phyloP scores from a whole-genome alignment of 2,797 vertebrate species.

The Sparus aurata region DNA sequence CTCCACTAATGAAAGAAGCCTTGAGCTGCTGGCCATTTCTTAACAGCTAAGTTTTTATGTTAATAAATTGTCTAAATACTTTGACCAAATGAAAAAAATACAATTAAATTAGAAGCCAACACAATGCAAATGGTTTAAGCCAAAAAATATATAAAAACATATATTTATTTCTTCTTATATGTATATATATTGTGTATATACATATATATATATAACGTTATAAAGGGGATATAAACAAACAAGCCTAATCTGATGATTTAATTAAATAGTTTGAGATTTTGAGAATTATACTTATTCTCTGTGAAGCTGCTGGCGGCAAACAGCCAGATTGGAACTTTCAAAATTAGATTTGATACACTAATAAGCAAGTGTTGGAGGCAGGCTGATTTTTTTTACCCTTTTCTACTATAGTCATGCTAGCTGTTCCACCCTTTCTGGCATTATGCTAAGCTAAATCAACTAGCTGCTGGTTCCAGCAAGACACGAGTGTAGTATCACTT shows the following conservation, averaged over 20 bases:
- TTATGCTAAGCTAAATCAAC: background rate
- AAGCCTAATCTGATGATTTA: background rate
- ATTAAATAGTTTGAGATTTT: background rate
- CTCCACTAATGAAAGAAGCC: no score
- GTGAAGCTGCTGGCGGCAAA: background rate
- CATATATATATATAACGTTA: no score
- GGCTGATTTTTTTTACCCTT: background rate
- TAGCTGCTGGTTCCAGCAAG: no score
- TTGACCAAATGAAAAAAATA: no score
- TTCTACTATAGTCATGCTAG: background rate
- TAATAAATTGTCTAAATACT: no score
- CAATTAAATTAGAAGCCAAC: background rate
- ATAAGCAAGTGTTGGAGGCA: background rate
- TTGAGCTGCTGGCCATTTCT: no score
- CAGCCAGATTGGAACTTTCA: background rate
- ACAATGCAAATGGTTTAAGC: no score
- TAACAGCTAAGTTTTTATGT: no score
- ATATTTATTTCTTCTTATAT: no score
- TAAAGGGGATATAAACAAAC: no score
- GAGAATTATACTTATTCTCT: background rate
- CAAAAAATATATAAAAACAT: no score
- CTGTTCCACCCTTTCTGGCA: background rate
- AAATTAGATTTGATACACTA: background rate
- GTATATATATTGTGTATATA: no score
- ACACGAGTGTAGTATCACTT: background rate